Conservation (phyloP, 2,888 invertebrate genomes). For the Lithodes maja region DNA sequence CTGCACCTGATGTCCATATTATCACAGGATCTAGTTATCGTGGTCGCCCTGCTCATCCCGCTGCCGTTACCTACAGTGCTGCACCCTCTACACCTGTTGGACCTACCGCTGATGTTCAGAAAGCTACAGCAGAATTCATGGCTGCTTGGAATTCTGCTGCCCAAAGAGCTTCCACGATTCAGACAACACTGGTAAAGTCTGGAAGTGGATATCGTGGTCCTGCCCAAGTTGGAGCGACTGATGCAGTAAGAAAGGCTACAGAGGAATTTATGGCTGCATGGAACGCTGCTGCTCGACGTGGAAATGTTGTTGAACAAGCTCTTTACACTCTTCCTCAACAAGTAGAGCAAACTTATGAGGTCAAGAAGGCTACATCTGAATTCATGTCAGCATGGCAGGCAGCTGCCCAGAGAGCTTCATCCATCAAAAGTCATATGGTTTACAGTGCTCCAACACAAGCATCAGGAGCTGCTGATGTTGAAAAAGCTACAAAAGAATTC, state of each 20-base stretch:
- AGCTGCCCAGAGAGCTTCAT: constrained; percentile 45
- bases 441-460: constrained; percentile 30
- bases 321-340: constrained; percentile 17
- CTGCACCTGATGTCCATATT: constrained; percentile 56
- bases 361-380: constrained; percentile 52
- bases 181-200: background rate
- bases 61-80: constrained; percentile 15
- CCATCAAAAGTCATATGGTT: background rate
- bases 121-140: constrained; percentile 57
- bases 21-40: constrained; percentile 39
- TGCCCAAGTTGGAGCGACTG: constrained; percentile 15
- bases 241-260: constrained; percentile 38
- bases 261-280: constrained; percentile 51
- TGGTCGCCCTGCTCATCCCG: background rate
- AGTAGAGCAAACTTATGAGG: constrained; percentile 37
- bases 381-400: constrained; percentile 54
- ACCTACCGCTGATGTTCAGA: constrained; percentile 40
- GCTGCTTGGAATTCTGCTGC: constrained; percentile 53
- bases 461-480: constrained; percentile 18
- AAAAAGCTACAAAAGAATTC: constrained; percentile 42
- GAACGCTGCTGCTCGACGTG: constrained; percentile 55
- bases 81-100: constrained; percentile 25
- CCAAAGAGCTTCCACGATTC: constrained; percentile 24
- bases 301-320: constrained; percentile 47
- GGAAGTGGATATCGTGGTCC: constrained; percentile 20